Evolutionary conservation across 2,797 vertebrate species (phyloP).

Genomic region (Carapus acus): DNA sequence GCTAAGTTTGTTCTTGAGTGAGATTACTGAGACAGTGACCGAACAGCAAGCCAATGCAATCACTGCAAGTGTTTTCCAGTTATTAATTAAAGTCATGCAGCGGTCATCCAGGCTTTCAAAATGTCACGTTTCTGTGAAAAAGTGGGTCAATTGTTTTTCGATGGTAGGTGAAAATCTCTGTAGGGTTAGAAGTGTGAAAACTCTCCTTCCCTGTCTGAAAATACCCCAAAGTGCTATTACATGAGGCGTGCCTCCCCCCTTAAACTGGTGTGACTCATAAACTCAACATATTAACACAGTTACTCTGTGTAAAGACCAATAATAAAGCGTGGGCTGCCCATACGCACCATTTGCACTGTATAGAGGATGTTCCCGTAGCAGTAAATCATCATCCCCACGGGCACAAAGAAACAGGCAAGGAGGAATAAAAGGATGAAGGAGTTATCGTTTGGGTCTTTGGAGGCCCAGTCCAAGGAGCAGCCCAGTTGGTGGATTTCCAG

Average conservation of each 20-base stretch:
- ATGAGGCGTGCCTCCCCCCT: conserved; percentile 19
- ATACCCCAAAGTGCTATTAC: conserved; percentile 8
- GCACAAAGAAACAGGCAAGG: conserved; percentile 83
- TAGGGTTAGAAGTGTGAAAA: conserved; percentile 1
- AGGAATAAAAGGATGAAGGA: conserved; percentile 90
- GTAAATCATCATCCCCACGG: conserved; percentile 85
- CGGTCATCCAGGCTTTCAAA: conserved; percentile 2
- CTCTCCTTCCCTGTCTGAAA: conserved; percentile 30
- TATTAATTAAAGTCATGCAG: conserved; percentile 9
- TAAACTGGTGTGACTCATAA: too few relatives aligned
- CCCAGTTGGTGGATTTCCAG: conserved; percentile 84
- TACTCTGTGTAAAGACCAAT: neutral
- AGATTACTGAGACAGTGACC: too few relatives aligned
- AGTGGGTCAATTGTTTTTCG: conserved; percentile 9
- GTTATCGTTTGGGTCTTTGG: conserved; percentile 82
- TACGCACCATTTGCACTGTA: conserved; percentile 83
- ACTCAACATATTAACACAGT: too few relatives aligned
- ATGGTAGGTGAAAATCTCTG: conserved; percentile 16
- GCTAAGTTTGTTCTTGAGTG: too few relatives aligned
- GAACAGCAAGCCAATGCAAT: too few relatives aligned
- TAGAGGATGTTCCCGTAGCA: conserved; percentile 92
- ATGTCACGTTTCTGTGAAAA: neutral
- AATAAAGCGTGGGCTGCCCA: neutral
- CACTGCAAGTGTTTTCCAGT: neutral
- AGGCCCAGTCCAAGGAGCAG: conserved; percentile 87